Evolutionary conservation across 2,113 vertebrate species (phyloP).

Genomic region (Colossoma macropomum): DNA sequence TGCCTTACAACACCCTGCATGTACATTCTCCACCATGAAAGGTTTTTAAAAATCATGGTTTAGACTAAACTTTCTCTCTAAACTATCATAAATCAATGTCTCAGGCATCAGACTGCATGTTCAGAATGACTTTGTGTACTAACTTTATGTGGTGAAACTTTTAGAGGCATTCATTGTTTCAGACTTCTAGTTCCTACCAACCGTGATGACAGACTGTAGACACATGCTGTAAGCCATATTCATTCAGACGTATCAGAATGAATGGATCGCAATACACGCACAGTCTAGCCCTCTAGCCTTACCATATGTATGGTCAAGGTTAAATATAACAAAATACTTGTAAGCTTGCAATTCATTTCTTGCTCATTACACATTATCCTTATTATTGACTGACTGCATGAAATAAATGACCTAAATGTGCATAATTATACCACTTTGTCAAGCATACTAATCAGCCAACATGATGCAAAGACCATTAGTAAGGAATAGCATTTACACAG

Average conservation of each 20-base stretch:
- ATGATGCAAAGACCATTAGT: neutral
- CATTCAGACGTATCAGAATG: neutral
- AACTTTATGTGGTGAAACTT: no score
- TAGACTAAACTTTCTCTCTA: no score
- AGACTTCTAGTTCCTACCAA: no score
- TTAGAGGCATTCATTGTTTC: no score
- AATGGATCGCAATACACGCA: neutral
- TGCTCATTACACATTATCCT: neutral
- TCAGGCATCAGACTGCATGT: no score
- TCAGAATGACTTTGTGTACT: no score
- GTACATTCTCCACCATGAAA: no score
- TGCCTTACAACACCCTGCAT: no score
- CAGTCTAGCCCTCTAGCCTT: neutral
- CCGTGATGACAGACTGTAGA: no score
- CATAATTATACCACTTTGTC: slow-evolving; percentile 17
- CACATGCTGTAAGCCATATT: neutral
- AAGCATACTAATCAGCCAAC: neutral
- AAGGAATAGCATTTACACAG: neutral
- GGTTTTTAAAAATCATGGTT: no score
- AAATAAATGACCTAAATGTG: slow-evolving; percentile 40
- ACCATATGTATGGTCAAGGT: neutral
- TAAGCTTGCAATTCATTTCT: neutral
- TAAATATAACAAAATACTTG: neutral
- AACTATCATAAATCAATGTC: no score
- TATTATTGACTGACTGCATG: slow-evolving; percentile 14